These are phyloP conservation scores for Taurulus bubalis DNA, from an alignment of 2,113 vertebrate species.

Conservation along the genomic window DNA sequence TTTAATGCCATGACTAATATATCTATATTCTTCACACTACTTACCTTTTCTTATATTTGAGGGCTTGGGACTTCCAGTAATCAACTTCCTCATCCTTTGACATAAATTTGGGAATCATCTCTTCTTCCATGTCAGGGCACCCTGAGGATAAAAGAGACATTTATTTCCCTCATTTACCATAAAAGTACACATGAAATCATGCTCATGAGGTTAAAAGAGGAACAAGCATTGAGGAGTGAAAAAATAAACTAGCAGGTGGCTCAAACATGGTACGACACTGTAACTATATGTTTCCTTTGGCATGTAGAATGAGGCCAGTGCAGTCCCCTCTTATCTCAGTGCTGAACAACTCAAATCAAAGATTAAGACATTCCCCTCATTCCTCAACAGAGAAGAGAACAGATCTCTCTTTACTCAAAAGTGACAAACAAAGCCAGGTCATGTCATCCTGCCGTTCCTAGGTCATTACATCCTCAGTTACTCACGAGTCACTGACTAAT, in stretches of 20 bases:
- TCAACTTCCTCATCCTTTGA: conserved; percentile 96
- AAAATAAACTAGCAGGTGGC: not conserved
- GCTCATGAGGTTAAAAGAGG: not conserved
- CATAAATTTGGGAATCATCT: conserved; percentile 95
- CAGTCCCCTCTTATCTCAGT: conserved; percentile 46
- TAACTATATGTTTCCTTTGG: conserved; percentile 16
- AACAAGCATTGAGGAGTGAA: not conserved
- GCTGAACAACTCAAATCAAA: conserved; percentile 12
- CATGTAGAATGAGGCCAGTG: conserved; percentile 21
- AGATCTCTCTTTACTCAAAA: not conserved
- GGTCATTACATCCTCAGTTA: not conserved
- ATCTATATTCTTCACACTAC: not conserved
- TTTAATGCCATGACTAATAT: too few species aligned
- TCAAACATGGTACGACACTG: not conserved
- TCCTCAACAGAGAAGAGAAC: conserved; percentile 25
- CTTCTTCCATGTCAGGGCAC: conserved; percentile 93
- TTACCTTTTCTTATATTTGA: conserved; percentile 96
- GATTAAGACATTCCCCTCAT: conserved; percentile 4
- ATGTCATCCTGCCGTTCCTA: not conserved
- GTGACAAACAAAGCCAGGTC: not conserved
- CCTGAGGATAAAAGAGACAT: conserved; percentile 76
- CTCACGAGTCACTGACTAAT: not conserved
- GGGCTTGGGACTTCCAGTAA: conserved; percentile 95
- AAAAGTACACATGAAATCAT: not conserved
- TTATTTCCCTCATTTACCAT: not conserved